Evolutionary conservation across 2,797 vertebrate species (phyloP).

Genomic region (Varecia variegata): DNA sequence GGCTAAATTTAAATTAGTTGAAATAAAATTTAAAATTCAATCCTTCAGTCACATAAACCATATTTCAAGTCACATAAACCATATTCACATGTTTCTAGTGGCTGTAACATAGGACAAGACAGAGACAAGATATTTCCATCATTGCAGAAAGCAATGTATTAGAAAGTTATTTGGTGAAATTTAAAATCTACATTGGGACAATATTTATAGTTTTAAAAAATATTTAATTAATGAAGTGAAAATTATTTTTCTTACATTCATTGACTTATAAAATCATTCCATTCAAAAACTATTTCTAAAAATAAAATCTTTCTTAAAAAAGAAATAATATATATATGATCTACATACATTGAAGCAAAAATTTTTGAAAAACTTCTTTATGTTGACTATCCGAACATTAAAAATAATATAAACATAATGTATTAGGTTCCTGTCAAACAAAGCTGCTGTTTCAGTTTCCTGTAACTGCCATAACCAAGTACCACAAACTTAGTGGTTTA

Average conservation of each 20-base stretch:
- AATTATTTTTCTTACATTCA: conserved; percentile 21
- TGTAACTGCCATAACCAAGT: neutral
- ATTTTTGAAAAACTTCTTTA: neutral
- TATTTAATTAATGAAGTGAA: neutral
- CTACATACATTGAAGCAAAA: neutral
- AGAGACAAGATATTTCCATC: neutral
- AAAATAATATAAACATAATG: neutral
- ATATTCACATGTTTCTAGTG: neutral
- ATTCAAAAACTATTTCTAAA: conserved; percentile 3
- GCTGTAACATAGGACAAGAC: neutral
- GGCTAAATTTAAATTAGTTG: conserved; percentile 9
- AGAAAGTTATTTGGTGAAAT: neutral
- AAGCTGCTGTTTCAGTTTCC: neutral
- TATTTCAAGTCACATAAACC: neutral
- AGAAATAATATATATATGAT: neutral
- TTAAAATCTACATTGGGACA: neutral
- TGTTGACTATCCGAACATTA: neutral
- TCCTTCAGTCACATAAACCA: neutral
- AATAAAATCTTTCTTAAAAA: neutral
- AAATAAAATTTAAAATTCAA: neutral
- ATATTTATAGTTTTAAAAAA: neutral
- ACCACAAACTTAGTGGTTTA: neutral
- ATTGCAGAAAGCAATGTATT: neutral
- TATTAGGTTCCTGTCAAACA: neutral
- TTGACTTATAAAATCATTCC: neutral